Evolutionary conservation across 2,797 vertebrate species (phyloP), one percentile per base, ranked within the genome.

Genomic region (Oreochromis grahami): DNA sequence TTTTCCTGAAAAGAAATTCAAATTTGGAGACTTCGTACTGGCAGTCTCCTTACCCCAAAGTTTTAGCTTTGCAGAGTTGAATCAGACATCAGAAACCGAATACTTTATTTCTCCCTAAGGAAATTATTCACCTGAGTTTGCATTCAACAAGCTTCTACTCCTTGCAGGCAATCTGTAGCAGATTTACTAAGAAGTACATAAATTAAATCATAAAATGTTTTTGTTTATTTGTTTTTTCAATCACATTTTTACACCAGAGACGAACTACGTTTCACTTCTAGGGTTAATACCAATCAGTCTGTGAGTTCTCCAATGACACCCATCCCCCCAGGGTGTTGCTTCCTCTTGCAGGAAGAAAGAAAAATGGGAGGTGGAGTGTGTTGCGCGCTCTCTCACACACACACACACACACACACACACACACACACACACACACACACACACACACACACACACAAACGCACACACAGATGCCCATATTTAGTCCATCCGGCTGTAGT

Each of bases 401-500:
- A 36, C 58, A 63, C 58, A 36, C 32, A n/a, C n/a, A n/a, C n/a
- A n/a, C n/a, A n/a, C n/a, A n/a, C n/a, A n/a, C n/a, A n/a, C n/a
- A 36, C 58, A 63, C 58, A 36, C 32, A 60, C 4, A 60, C 32
- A 10, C 32, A 60, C 43, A 85, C 78, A 81, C 86, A 83, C n/a
- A n/a, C n/a, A n/a, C 2, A 0, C 2, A 0, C 58, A 63, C 58
- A 36, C 58, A 63, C 58, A 36, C 32, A 60, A 7, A 60, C 32
- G 17, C 32, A 60, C 43, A 85, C 78, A 81, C 86, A 83, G 26
- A 92, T 96, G 94, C 51, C 96, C 95, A 96, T 96, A 95, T 95
- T 82, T 89, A 90, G 96, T 83, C 87, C 92, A 89, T 97, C 96
- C 96, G 88, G 88, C 91, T 91, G 17, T 72, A 85, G 81, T 85